Conservation (phyloP, 2,797 vertebrate species). For the Petrocephalus schoutedeni region DNA sequence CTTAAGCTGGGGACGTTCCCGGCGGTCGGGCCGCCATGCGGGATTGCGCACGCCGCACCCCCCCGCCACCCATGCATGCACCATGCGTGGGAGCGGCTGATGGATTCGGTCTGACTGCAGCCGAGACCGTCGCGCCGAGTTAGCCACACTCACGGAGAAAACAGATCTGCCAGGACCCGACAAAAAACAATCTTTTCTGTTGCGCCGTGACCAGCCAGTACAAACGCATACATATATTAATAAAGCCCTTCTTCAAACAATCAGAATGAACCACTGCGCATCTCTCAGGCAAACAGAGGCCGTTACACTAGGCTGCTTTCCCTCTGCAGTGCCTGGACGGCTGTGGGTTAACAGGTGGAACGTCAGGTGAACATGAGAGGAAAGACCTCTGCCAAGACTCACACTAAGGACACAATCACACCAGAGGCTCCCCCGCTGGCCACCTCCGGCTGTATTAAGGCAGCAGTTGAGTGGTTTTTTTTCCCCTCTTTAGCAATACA, state of each 20-base stretch:
- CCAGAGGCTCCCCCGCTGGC: background rate
- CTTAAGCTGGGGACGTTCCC: background rate
- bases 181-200: background rate
- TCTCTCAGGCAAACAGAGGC: background rate
- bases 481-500: background rate
- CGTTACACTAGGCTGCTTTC: background rate
- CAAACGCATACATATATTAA: background rate
- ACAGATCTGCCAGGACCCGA: background rate
- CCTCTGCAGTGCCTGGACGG: background rate
- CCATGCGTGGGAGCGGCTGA: background rate
- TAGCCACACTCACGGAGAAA: background rate
- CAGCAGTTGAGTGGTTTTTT: background rate
- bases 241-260: background rate
- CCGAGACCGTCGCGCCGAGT: background rate
- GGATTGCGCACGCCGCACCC: background rate
- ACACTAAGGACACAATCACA: background rate
- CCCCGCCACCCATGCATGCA: background rate
- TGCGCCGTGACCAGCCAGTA: background rate
- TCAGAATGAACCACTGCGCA: background rate
- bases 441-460: background rate
- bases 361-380: background rate
- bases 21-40: background rate
- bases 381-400: background rate
- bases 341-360: background rate
- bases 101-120: background rate